These are phyloP conservation scores for Globodera ellingtonae DNA, from an alignment of 1,140 invertebrate genomes.

Conservation along the genomic window DNA sequence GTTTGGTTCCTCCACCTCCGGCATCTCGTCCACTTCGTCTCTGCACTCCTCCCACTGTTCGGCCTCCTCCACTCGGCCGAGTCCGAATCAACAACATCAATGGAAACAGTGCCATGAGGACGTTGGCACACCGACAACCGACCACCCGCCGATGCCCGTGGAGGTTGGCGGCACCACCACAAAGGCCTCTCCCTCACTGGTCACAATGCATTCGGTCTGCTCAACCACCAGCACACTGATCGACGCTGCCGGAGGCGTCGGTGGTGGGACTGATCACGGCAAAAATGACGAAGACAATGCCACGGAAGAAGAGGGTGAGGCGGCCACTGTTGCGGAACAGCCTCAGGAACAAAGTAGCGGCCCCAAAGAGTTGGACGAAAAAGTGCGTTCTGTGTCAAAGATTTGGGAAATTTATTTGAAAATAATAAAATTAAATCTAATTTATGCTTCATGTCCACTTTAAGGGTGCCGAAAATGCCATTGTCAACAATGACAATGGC, in stretches of 20 bases:
- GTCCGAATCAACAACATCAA: slow-evolving; percentile 10
- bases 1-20: slow-evolving; percentile 54
- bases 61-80: slow-evolving; percentile 11
- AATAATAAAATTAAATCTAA: too few relatives aligned
- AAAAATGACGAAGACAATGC: neutral
- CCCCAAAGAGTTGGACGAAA: neutral
- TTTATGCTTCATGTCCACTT: neutral
- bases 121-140: neutral
- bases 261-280: neutral
- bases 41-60: slow-evolving; percentile 30
- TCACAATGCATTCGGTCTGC: neutral
- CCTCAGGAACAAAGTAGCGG: neutral
- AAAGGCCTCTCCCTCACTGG: neutral
- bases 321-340: neutral
- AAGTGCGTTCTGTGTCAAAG: neutral
- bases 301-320: neutral
- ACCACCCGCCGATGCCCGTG: neutral
- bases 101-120: neutral
- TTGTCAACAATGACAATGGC: neutral
- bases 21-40: slow-evolving; percentile 47
- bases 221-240: slow-evolving; percentile 7
- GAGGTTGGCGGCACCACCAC: neutral
- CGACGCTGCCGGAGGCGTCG: neutral
- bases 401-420: neutral
- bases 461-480: slow-evolving; percentile 6